phyloP scores from a whole-genome alignment of 92 coral and sea anemone genomes.

The Porites lobata region DNA sequence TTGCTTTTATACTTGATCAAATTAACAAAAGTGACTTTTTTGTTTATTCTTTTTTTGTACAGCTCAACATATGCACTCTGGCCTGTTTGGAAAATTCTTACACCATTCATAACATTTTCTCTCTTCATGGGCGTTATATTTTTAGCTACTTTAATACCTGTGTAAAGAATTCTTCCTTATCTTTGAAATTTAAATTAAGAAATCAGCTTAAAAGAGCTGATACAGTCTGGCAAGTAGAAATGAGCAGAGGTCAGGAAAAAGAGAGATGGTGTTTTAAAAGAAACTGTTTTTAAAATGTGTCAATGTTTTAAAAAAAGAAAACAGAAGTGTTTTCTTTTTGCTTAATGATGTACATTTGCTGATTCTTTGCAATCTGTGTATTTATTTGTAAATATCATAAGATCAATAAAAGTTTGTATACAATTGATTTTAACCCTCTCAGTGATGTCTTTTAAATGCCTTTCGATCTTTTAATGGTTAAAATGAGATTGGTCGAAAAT shows the following conservation, averaged over 20 bases:
- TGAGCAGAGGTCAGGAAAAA: background rate
- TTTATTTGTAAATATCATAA: background rate
- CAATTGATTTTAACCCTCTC: too few species aligned
- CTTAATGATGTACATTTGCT: background rate
- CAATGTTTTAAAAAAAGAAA: too few species aligned
- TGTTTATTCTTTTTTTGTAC: constrained; percentile 22
- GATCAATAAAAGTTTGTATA: background rate
- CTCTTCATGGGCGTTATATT: constrained; percentile 95
- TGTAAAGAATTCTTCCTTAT: constrained; percentile 29
- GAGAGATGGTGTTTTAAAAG: too few species aligned
- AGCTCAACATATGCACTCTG: constrained; percentile 93
- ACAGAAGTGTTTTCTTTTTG: background rate
- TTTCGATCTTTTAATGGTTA: too few species aligned
- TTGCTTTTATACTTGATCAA: too few species aligned
- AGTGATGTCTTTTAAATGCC: too few species aligned
- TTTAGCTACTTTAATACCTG: constrained; percentile 88
- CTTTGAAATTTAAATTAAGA: background rate
- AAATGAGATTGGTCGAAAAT: too few species aligned
- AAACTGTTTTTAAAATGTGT: too few species aligned
- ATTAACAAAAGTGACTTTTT: background rate
- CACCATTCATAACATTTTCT: constrained; percentile 91
- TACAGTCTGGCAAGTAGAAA: background rate
- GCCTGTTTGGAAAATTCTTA: constrained; percentile 95
- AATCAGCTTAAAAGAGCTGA: background rate
- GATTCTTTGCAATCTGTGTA: background rate